Evolutionary conservation across 37 sponge, comb jelly and placozoan species (phyloP).

Genomic region (Tethya wilhelma): DNA sequence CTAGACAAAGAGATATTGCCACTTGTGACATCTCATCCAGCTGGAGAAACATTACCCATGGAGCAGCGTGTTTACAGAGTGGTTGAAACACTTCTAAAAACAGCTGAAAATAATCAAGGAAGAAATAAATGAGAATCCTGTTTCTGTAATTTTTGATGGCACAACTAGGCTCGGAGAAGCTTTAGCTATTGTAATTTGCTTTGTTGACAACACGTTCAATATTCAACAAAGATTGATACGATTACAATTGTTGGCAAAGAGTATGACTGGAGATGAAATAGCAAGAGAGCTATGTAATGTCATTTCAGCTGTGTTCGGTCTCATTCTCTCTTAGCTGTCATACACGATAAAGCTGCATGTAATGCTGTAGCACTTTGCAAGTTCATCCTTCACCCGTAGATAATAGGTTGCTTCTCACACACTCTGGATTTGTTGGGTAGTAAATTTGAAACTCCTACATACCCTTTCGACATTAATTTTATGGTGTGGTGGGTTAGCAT

Average conservation of each 20-base stretch:
- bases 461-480: no score
- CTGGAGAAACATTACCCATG: constrained; percentile 12
- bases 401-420: constrained; percentile 16
- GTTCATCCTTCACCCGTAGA: neutral
- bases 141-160: constrained; percentile 44
- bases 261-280: neutral
- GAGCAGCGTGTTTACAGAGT: no score
- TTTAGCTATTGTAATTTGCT: constrained; percentile 17
- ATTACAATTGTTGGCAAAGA: constrained; percentile 2
- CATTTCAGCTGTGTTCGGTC: neutral
- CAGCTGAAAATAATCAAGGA: no score
- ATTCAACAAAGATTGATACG: constrained; percentile 4
- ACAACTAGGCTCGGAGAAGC: constrained; percentile 24
- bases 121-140: no score
- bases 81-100: neutral
- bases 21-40: neutral
- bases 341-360: constrained; percentile 26
- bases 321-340: neutral
- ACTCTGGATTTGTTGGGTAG: neutral
- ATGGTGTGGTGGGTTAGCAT: constrained; percentile 13
- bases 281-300: constrained; percentile 4
- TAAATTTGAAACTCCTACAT: no score
- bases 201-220: neutral
- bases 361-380: neutral
- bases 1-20: neutral